Percentiles rank a stretch among this genome's conserved stretches.
Evolutionary conservation across 2,797 vertebrate species (phyloP).

Genomic region (Odontamblyopus lacepedii): DNA sequence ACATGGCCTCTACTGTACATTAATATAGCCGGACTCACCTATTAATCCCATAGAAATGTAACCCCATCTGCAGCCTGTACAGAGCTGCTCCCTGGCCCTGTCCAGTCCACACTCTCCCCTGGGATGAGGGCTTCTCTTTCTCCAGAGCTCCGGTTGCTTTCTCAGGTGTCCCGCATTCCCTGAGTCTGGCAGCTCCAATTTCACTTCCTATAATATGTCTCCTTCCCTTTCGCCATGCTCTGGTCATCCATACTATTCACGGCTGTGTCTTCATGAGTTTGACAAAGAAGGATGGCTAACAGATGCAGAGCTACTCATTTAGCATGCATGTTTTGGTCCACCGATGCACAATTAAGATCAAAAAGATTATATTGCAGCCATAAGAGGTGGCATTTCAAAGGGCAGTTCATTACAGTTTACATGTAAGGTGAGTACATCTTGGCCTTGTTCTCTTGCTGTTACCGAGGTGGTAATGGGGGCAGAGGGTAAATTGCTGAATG

Average conservation of each 20-base stretch:
- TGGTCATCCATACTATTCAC: slow-evolving; percentile 66
- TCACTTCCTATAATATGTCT: slow-evolving; percentile 65
- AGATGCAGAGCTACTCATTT: slow-evolving; percentile 57
- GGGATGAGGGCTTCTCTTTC: slow-evolving; percentile 76
- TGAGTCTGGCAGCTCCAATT: slow-evolving; percentile 62
- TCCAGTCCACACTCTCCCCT: slow-evolving; percentile 66
- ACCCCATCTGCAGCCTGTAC: slow-evolving; percentile 61
- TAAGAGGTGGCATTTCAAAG: slow-evolving; percentile 60
- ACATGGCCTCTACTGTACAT: slow-evolving; percentile 51
- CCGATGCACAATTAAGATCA: slow-evolving; percentile 69
- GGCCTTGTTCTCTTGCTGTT: background rate
- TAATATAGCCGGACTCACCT: slow-evolving; percentile 51
- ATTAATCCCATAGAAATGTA: slow-evolving; percentile 70
- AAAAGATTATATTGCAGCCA: slow-evolving; percentile 63
- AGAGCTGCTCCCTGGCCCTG: slow-evolving; percentile 32
- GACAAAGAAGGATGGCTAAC: slow-evolving; percentile 62
- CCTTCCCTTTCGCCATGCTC: slow-evolving; percentile 59
- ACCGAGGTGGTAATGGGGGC: background rate
- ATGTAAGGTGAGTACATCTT: slow-evolving; percentile 57
- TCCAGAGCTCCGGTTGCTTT: slow-evolving; percentile 62
- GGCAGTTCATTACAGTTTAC: slow-evolving; percentile 55
- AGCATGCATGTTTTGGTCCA: slow-evolving; percentile 56
- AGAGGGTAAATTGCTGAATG: background rate
- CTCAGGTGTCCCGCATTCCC: slow-evolving; percentile 72
- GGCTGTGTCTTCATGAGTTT: slow-evolving; percentile 55